A percentile compares a stretch with the other conserved stretches of the same genome.
Evolutionary conservation across 2,797 vertebrate genomes (phyloP).

Genomic region (Huso huso): DNA sequence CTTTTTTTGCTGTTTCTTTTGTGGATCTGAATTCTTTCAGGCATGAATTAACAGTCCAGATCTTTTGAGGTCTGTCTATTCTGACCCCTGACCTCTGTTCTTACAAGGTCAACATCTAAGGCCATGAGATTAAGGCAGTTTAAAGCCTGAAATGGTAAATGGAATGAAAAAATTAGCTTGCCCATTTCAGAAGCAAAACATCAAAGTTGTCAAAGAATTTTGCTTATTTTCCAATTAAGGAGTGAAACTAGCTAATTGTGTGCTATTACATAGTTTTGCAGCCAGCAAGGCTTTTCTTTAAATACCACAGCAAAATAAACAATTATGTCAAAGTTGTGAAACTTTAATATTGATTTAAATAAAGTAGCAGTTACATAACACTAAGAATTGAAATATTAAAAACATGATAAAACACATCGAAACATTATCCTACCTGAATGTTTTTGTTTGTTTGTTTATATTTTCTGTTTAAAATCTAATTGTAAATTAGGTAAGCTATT

Average conservation of each 20-base stretch:
- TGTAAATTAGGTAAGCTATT: too few species aligned
- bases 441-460: too few species aligned
- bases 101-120: slow-evolving; percentile 71
- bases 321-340: too few species aligned
- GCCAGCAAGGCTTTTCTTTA: neutral
- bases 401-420: too few species aligned
- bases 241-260: slow-evolving; percentile 57
- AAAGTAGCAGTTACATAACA: too few species aligned
- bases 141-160: slow-evolving; percentile 67
- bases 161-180: slow-evolving; percentile 71
- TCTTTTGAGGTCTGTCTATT: slow-evolving; percentile 65
- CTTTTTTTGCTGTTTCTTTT: slow-evolving; percentile 42
- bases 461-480: too few species aligned
- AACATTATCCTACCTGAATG: too few species aligned
- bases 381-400: too few species aligned
- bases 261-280: neutral
- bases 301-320: too few species aligned
- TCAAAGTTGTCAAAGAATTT: slow-evolving; percentile 65
- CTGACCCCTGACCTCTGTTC: slow-evolving; percentile 59
- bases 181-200: slow-evolving; percentile 68
- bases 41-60: slow-evolving; percentile 68
- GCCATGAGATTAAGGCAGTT: slow-evolving; percentile 69
- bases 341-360: too few species aligned
- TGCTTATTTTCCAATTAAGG: slow-evolving; percentile 60
- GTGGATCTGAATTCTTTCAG: slow-evolving; percentile 60